Base-by-base conservation (phyloP, 64 coral and sea anemone species). In the Stichodactyla mertensii region DNA sequence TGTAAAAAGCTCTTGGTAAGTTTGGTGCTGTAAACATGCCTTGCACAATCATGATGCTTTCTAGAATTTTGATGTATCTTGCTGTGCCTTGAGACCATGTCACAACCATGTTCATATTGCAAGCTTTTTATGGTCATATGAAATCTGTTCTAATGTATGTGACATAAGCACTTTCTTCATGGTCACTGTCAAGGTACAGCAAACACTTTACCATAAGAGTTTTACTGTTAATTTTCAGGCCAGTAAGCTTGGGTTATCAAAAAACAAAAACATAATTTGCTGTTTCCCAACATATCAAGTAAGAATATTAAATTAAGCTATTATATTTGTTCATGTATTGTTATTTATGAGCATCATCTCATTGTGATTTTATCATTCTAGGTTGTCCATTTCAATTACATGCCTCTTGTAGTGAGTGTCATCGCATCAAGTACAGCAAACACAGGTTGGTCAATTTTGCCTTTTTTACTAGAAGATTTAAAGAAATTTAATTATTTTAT, bases 351-450 rank as follows among this genome's bases (percentile, higher is more conserved):
- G 56, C 9, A 58, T 12, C 4, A 23, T 74, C 24, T 74, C 24
- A 74, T 13, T 36, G 52, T 77, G 27, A 16, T 79, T 55, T 55
- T 84, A 22, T 31, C 16, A 45, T 86, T 53, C 23, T 22, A 99
- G 97, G 93, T 95, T 58, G 90, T 95, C 14, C 97, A 99, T 79
- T 99, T 99, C 57, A 99, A 94, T 92, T 99, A 92, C 78, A 83
- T 95, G 67, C 97, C 97, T 14, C 82, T 99, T 70, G 97, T 99
- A 12, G 93, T 99, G 55, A 99, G 93, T 74, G 86, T 99, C 12
- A 87, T 99, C 88, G 97, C 97, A 80, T 89, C 92, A 61, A 99
- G 86, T 89, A 85, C 94, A 59, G 93, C 97, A 83, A 99, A 99
- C 60, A 99, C 97, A 99, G 97, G 97, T 98, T 31, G 77, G 89